These are phyloP conservation scores for Eufriesea mexicana DNA, from an alignment of 1,140 invertebrate species.

Conservation along the genomic window DNA sequence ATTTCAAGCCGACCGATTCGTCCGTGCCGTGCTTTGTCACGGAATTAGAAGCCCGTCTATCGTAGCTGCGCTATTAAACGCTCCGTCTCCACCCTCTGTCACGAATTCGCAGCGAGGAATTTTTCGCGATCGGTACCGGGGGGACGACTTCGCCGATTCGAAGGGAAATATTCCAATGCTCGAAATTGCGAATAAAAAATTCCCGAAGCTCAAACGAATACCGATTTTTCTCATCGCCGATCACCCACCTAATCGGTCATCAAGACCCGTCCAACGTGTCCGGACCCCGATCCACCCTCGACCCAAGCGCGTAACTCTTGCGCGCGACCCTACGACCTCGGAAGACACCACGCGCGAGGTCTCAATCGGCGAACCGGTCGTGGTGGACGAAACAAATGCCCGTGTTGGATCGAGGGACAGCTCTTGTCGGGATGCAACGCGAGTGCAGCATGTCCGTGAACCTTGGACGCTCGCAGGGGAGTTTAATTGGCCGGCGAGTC, in stretches of 20 bases:
- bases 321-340: neutral
- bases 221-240: too few relatives aligned
- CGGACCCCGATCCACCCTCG: neutral
- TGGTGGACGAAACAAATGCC: slow-evolving; percentile 22
- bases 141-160: neutral
- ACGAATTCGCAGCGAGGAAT: neutral
- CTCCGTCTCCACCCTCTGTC: neutral
- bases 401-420: neutral
- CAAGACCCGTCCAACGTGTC: too few relatives aligned
- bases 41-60: slow-evolving; percentile 23
- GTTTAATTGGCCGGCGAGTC: slow-evolving; percentile 52
- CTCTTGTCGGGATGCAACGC: neutral
- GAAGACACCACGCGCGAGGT: too few relatives aligned
- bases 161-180: neutral
- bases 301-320: neutral
- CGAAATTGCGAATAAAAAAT: too few relatives aligned
- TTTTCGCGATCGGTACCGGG: neutral
- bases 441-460: slow-evolving; percentile 36
- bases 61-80: slow-evolving; percentile 23
- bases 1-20: slow-evolving; percentile 41
- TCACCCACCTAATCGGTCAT: too few relatives aligned
- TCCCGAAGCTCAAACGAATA: too few relatives aligned
- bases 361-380: neutral
- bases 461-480: slow-evolving; percentile 21
- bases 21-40: slow-evolving; percentile 5